phyloP scores from a whole-genome alignment of 92 coral and sea anemone species.

The Epizoanthus illoricatus region DNA sequence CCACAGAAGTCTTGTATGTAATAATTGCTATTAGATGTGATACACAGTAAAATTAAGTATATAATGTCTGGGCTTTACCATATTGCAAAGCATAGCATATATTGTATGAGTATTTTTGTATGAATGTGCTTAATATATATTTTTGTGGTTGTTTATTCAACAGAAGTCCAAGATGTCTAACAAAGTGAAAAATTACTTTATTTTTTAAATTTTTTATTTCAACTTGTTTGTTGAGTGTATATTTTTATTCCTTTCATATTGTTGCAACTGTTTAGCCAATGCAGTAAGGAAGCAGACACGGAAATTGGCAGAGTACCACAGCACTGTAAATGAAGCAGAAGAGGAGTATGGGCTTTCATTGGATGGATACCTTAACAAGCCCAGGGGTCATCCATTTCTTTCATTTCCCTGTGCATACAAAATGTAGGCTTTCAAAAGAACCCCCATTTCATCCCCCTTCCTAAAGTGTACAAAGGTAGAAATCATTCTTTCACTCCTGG shows the following conservation, averaged over 20 bases:
- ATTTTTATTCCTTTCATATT: background rate
- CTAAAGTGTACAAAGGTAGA: too few relatives aligned
- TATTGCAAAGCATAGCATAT: conserved; percentile 8
- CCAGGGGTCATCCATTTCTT: too few relatives aligned
- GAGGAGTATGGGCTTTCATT: conserved; percentile 17
- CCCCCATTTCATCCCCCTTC: too few relatives aligned
- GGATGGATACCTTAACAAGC: conserved; percentile 10
- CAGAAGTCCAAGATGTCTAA: too few relatives aligned
- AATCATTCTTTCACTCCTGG: too few relatives aligned
- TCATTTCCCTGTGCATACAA: too few relatives aligned
- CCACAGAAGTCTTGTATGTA: background rate
- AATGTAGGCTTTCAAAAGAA: too few relatives aligned
- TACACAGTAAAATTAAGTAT: background rate
- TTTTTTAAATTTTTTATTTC: conserved; percentile 4
- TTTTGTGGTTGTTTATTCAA: background rate
- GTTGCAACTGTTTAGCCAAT: conserved; percentile 24
- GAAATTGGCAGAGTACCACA: conserved; percentile 1
- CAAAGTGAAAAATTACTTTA: background rate
- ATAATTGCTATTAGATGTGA: background rate
- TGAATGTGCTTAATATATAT: background rate
- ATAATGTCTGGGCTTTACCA: background rate
- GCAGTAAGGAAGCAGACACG: conserved; percentile 19
- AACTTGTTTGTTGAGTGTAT: conserved; percentile 8
- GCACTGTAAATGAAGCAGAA: conserved; percentile 18
- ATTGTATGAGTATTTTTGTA: background rate